phyloP scores from a whole-genome alignment of 2,113 vertebrate genomes.

The Leiothrix lutea region DNA sequence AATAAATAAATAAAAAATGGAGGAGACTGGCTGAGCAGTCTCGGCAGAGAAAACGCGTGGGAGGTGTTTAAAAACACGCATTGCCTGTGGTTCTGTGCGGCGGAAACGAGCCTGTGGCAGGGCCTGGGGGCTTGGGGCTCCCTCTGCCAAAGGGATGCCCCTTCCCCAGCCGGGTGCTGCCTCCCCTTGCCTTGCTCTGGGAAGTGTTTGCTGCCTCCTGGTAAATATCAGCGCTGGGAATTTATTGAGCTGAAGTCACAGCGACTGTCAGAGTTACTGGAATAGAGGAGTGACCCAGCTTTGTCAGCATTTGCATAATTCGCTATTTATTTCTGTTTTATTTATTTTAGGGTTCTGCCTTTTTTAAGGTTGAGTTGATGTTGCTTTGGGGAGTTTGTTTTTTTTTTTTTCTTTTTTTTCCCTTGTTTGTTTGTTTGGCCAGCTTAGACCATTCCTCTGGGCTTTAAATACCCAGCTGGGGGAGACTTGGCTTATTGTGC shows the following conservation, averaged over 20 bases:
- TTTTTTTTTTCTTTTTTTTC: accelerated
- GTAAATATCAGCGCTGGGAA: not conserved
- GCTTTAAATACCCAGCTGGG: slow-evolving; percentile 20
- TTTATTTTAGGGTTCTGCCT: not conserved
- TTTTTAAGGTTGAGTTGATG: not conserved
- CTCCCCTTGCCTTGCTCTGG: not conserved
- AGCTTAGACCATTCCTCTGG: not conserved
- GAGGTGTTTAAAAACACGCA: slow-evolving; percentile 50
- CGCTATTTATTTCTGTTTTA: accelerated
- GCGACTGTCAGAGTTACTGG: not conserved
- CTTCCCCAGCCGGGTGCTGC: not conserved
- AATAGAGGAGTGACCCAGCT: not conserved
- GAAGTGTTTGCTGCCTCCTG: not conserved
- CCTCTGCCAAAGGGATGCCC: not conserved
- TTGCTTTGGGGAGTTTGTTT: not conserved
- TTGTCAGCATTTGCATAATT: not conserved
- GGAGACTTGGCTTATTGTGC: slow-evolving; percentile 14
- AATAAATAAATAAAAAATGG: not conserved
- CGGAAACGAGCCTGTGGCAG: slow-evolving; percentile 1
- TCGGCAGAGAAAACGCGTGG: not conserved
- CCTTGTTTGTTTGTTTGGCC: not conserved
- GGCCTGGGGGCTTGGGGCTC: not conserved
- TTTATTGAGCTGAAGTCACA: not conserved
- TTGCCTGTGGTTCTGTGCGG: slow-evolving; percentile 9
- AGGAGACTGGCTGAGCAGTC: slow-evolving; percentile 25